These are phyloP conservation scores for Acromyrmex echinatior DNA, from an alignment of 1,140 invertebrate species.

Conservation along the genomic window DNA sequence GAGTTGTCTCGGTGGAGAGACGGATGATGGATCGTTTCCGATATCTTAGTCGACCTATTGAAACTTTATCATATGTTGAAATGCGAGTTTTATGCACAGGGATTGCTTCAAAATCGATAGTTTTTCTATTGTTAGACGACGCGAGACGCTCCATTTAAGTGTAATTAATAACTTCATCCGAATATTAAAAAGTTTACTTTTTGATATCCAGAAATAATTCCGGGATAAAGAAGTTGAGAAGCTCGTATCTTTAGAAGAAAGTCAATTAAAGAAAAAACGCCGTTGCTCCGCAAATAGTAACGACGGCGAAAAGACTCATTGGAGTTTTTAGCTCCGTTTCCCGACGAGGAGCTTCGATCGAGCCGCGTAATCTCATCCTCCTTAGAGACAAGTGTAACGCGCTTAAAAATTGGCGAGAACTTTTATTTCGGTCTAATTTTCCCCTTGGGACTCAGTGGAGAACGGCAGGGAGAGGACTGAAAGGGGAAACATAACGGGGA, in stretches of 20 bases:
- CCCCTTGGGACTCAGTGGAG: conserved; percentile 73
- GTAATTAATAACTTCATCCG: conserved; percentile 6
- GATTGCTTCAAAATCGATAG: conserved; percentile 1
- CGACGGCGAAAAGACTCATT: conserved; percentile 6
- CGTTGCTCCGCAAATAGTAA: conserved; percentile 18
- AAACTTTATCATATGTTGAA: conserved; percentile 19
- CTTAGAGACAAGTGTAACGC: conserved; percentile 70
- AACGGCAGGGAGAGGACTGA: conserved; percentile 43
- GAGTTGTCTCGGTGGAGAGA: conserved; percentile 55
- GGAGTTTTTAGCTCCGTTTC: conserved; percentile 27
- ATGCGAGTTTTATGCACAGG: neutral
- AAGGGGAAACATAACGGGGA: conserved; percentile 43
- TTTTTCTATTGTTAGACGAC: neutral
- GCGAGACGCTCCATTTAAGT: neutral
- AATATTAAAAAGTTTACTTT: neutral
- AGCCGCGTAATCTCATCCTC: conserved; percentile 59
- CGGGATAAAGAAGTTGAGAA: neutral
- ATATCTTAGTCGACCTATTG: conserved; percentile 40
- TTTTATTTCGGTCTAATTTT: conserved; percentile 82
- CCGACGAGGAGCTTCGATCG: conserved; percentile 45
- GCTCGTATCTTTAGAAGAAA: neutral
- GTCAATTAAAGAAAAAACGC: conserved; percentile 21
- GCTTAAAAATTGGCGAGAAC: conserved; percentile 80
- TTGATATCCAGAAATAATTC: conserved; percentile 8
- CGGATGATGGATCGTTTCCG: conserved; percentile 41